These are phyloP conservation scores for Coreoperca whiteheadi DNA, from an alignment of 2,113 vertebrate genomes.

Conservation along the genomic window DNA sequence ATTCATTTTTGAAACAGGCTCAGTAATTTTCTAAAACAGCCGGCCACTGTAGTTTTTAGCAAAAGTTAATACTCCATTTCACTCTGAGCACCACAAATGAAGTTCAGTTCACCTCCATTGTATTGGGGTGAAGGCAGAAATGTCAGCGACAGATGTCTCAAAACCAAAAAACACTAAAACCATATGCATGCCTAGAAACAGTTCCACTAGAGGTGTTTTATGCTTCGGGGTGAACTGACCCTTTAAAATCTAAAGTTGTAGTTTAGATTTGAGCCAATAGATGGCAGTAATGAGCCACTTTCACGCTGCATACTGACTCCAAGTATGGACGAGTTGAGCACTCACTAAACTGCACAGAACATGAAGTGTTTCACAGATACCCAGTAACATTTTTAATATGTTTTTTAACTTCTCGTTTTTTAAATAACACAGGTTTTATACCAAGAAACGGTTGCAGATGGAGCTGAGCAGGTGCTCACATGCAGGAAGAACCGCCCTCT, in stretches of 20 bases:
- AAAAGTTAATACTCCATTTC: not conserved
- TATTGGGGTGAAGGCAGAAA: not conserved
- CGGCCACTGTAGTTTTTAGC: not conserved
- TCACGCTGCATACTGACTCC: not conserved
- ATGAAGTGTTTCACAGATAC: not conserved
- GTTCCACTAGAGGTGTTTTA: not conserved
- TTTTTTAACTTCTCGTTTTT: not conserved
- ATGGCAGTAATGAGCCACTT: constrained; percentile 61
- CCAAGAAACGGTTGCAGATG: not conserved
- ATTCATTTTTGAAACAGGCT: not conserved
- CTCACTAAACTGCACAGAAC: not conserved
- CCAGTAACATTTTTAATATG: too few species aligned
- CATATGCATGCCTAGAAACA: not conserved
- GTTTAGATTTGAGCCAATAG: constrained; percentile 60
- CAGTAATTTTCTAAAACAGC: not conserved
- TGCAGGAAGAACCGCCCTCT: constrained; percentile 9
- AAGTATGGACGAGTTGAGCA: not conserved
- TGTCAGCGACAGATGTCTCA: too few species aligned
- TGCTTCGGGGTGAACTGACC: not conserved
- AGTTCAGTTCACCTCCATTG: not conserved
- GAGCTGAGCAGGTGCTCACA: constrained; percentile 8
- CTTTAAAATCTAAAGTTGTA: constrained; percentile 14
- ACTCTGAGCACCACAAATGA: not conserved
- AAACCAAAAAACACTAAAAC: not conserved
- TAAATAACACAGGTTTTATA: not conserved